A percentile compares a stretch with the other conserved stretches of the same genome.
Evolutionary conservation across 2,113 vertebrate genomes (phyloP).

Genomic region (Piliocolobus tephrosceles): DNA sequence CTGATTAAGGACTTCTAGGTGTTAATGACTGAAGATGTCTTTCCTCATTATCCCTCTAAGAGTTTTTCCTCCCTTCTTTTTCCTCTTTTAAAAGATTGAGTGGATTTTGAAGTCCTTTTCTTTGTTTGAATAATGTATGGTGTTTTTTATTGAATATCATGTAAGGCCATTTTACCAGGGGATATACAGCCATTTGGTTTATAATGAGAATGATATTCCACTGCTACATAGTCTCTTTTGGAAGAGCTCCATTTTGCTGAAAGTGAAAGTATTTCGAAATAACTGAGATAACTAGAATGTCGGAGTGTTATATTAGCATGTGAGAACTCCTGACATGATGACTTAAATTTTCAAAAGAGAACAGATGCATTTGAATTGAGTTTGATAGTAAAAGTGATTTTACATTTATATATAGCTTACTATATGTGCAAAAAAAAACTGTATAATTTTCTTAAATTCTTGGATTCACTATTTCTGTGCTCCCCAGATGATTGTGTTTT

Average conservation of each 20-base stretch:
- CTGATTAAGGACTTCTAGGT: conserved; percentile 9
- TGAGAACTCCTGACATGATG: conserved; percentile 29
- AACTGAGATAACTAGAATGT: neutral
- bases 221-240: neutral
- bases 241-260: conserved; percentile 34
- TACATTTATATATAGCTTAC: neutral
- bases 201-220: neutral
- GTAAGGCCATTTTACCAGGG: conserved; percentile 40
- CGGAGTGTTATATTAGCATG: neutral
- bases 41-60: neutral
- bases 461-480: neutral
- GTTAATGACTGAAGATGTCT: conserved; percentile 21
- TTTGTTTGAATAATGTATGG: conserved; percentile 5
- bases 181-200: conserved; percentile 16
- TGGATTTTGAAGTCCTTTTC: neutral
- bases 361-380: neutral
- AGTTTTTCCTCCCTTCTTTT: neutral
- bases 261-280: neutral
- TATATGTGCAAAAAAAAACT: neutral
- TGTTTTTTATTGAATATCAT: neutral
- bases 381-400: conserved; percentile 7
- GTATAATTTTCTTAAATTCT: neutral
- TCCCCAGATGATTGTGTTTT: neutral
- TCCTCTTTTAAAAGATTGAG: neutral
- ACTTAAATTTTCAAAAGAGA: conserved; percentile 26